A percentile compares a stretch with the other conserved stretches of the same genome.
phyloP scores from a whole-genome alignment of 2,888 invertebrate genomes.

The Calliopum simillimum region DNA sequence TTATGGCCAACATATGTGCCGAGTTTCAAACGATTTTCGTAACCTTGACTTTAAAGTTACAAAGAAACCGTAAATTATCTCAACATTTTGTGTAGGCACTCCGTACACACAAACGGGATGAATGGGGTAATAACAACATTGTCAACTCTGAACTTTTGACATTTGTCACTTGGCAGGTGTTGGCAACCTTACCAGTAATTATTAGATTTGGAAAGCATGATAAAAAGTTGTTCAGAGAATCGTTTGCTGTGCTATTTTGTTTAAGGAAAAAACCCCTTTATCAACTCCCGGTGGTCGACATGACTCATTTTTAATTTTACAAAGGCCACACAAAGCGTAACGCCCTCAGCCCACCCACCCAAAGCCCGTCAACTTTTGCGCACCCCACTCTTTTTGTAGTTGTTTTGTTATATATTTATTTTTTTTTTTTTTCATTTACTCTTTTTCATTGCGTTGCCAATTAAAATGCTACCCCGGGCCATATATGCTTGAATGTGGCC shows the following conservation, averaged over 20 bases:
- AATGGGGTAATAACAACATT: no score
- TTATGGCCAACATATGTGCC: background rate
- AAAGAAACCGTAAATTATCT: background rate
- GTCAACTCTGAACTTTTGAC: background rate
- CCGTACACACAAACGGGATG: background rate
- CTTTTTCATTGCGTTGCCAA: constrained; percentile 23
- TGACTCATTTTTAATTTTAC: background rate
- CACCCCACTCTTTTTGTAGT: background rate
- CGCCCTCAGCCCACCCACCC: background rate
- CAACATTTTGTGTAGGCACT: background rate
- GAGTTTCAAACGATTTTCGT: background rate
- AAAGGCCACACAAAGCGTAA: background rate
- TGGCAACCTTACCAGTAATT: background rate
- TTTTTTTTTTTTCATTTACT: no score
- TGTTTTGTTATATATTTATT: no score
- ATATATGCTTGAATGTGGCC: background rate
- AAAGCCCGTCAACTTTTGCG: background rate
- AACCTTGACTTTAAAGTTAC: constrained; percentile 16
- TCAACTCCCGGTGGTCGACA: background rate
- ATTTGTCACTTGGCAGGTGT: background rate
- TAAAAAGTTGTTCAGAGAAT: no score
- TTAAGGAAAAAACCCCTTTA: background rate
- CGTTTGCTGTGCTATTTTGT: no score
- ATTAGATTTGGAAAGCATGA: no score
- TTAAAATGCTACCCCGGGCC: constrained; percentile 29